Evolutionary conservation across 1,140 invertebrate species (phyloP), one percentile per base, ranked within the genome.

Genomic region (Caenorhabditis remanei): DNA sequence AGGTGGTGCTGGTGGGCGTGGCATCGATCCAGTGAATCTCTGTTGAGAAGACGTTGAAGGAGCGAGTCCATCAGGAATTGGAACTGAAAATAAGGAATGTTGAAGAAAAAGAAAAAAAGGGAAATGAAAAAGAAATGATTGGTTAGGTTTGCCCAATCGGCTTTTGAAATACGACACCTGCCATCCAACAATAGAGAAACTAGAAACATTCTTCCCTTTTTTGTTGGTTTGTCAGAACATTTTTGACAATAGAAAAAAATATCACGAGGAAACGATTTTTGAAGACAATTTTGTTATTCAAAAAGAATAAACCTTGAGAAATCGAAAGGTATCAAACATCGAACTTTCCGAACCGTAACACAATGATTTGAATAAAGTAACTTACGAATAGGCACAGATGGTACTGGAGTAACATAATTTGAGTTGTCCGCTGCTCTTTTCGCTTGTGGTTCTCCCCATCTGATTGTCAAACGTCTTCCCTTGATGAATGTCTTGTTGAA

Each of bases 401-500:
- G 91, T 55, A 91, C 92, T 21, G 90, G 90, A 63, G 92, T 65
- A 4, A 79, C 61, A 24, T 84, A 46, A 56, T 83, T 85, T 19
- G 85, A 71, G 13, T 83, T 75, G n/a, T 84, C 84, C 19, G 50
- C 87, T 16, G 83, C 65, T 67, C 86, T 84, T 43, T 93, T 90
- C 2, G 91, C 83, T 50, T 89, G 90, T 19, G 91, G 91, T 46
- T 91, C 90, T 8, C 98, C 98, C 98, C 98, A 99, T 92, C 98
- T 97, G 53, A 99, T 98, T 11, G 96, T 97, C 0, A 99, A 94
- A 85, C 48, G 21, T 50, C 92, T 89, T 14, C 93, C 93, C 83
- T 93, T 92, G 4, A 94, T 88, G 43, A 93, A 96, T 21, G 99
- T 93, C 92, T 98, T 98, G 90, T 99, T 98, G 92, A 99, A 99